phyloP scores from a whole-genome alignment of 2,888 invertebrate species.

The Mesorhabditis sp. region DNA sequence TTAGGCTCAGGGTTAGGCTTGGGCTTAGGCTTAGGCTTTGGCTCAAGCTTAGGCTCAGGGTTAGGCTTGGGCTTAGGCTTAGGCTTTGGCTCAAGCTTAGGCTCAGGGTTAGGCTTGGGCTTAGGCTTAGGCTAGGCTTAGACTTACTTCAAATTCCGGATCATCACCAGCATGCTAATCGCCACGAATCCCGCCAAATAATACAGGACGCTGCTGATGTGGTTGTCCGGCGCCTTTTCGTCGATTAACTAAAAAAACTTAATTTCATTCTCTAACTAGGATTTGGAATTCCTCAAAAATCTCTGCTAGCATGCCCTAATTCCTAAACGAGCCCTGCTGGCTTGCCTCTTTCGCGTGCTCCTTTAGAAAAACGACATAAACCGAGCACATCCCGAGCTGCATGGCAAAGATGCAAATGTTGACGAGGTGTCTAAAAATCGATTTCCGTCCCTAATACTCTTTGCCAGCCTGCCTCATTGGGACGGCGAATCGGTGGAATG shows the following conservation, averaged over 20 bases:
- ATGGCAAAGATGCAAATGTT: constrained; percentile 43
- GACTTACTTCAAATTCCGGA: constrained; percentile 18
- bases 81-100: constrained; percentile 14
- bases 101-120: constrained; percentile 17
- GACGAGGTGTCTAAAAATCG: constrained; percentile 34
- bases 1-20: constrained; percentile 7
- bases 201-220: constrained; percentile 9
- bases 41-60: constrained; percentile 12
- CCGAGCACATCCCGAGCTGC: constrained; percentile 54
- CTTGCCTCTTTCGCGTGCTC: constrained; percentile 44
- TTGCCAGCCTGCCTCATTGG: background rate
- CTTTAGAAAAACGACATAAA: constrained; percentile 51
- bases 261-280: background rate
- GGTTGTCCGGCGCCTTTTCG: constrained; percentile 14
- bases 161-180: constrained; percentile 22
- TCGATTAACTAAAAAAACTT: constrained; percentile 28
- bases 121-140: constrained; percentile 21
- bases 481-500: background rate
- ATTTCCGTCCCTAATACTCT: background rate
- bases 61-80: too few relatives aligned
- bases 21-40: background rate
- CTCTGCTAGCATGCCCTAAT: background rate
- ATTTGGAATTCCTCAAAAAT: background rate
- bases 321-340: too few relatives aligned
- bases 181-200: constrained; percentile 36